phyloP scores from a whole-genome alignment of 2,113 vertebrate genomes.

The Herpailurus yagouaroundi region DNA sequence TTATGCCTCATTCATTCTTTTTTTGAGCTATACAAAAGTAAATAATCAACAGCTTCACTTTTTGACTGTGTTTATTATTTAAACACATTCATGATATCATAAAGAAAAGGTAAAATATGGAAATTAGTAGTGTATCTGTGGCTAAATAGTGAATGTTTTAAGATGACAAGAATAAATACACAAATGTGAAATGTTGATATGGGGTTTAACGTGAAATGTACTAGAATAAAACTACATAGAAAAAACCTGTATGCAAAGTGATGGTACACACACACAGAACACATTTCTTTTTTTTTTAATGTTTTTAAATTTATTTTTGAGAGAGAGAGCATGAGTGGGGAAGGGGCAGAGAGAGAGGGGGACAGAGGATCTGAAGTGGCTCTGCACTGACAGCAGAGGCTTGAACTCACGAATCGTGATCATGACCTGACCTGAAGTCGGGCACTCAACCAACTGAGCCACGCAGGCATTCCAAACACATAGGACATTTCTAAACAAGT shows the following conservation, averaged over 20 bases:
- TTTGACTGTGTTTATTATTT: not conserved
- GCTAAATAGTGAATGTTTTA: slow-evolving; percentile 1
- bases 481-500: not conserved
- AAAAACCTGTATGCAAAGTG: not conserved
- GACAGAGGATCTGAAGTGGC: no score
- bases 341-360: no score
- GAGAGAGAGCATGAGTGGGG: no score
- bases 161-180: not conserved
- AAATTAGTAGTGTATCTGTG: not conserved
- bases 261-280: not conserved
- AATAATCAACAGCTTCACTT: not conserved
- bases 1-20: not conserved
- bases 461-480: not conserved
- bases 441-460: no score
- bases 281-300: not conserved
- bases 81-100: not conserved
- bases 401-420: no score
- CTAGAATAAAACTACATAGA: not conserved
- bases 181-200: not conserved
- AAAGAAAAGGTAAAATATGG: not conserved
- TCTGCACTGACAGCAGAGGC: no score
- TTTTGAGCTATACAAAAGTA: not conserved
- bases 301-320: no score
- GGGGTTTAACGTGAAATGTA: not conserved
- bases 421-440: no score